Base-by-base conservation (phyloP, 2,797 vertebrate genomes). In the Microtus obscurus region DNA sequence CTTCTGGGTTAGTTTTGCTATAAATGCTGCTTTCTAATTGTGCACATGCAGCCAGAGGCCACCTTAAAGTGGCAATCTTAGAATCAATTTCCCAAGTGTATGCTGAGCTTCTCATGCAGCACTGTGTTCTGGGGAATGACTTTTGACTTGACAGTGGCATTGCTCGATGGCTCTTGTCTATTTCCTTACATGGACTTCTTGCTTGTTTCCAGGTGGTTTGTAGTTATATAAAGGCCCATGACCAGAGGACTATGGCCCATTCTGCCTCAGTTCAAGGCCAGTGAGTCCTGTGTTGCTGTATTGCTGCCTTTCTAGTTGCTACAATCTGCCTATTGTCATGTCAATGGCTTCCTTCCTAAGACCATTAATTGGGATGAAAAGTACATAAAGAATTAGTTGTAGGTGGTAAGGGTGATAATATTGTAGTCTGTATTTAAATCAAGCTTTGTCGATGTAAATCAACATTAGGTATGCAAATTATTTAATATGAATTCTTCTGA, bases 21-120 rank as follows among this genome's bases (percentile, higher is more conserved):
- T 12, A 76, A 2, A 77, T 89, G 56, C 80, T 45, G 79, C 51
- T 93, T 89, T 96, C 21, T 90, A 90, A 81, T 80, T 74, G 92
- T 89, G 80, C n/a, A 51, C 0, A 48, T 3, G 40, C 51, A 89
- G 45, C 27, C 82, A 76, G 48, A 93, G 67, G 29, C 63, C 48
- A 79, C 78, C 76, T 34, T 91, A 89, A 81, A 1, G 21, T 65
- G 37, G 5, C 37, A 76, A 27, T 88, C 65, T 89, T 87, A 29
- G n/a, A 87, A n/a, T 5, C 10, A 53, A 2, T 31, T 79, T 53
- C 63, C 81, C 29, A 56, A 29, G 65, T 53, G 59, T 56, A 73
- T 48, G 27, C 37, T 82, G 40, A 76, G 21, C 19, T 90, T 95
- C 76, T 82, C 43, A 74, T 69, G 51, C 23, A 81, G 61, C 43